Base-by-base conservation (phyloP, 2,888 invertebrate species). In the Ametastegia equiseti region DNA sequence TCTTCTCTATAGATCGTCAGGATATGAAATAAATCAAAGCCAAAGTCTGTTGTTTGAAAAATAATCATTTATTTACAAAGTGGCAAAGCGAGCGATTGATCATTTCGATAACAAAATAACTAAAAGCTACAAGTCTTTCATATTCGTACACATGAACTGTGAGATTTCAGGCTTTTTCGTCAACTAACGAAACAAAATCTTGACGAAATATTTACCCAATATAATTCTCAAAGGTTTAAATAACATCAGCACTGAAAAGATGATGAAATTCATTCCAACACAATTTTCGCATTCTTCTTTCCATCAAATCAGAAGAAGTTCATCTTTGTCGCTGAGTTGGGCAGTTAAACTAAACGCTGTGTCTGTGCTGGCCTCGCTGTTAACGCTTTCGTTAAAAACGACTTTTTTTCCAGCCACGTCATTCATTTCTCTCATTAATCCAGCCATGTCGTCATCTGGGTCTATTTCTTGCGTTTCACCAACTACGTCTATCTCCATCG, bases 361-460 rank as follows among this genome's bases (percentile, higher is more conserved):
- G 57, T 92, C 92, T 2, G 92, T 92, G 81, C 91, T 92, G 6
- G 91, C 89, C 84, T 92, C 92, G 81, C 91, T 91, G 57, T 89
- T 89, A 11, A 91, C 81, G 75, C 91, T 90, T 73, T 92, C 92
- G 65, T 90, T 90, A 45, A 90, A 89, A 33, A 82, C 82, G 23
- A 89, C 87, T 67, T 90, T 91, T 67, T 88, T 88, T 6, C 87
- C 84, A 11, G 87, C 86, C 6, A 87, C 87, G 75, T 92, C 91
- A 63, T 90, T 91, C 90, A 91, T 91, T 82, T 91, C 91, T 42
- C 91, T 87, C 91, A 91, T 91, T 80, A 91, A 84, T 23, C 91
- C 91, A 15, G 91, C 91, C 89, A 91, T 91, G 50, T 91, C 91
- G 77, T 91, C 91, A 60, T 91, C 91, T 0, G 91, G 91, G 84